Base-by-base conservation (phyloP, 2,888 invertebrate species). In the Norana najaformis region DNA sequence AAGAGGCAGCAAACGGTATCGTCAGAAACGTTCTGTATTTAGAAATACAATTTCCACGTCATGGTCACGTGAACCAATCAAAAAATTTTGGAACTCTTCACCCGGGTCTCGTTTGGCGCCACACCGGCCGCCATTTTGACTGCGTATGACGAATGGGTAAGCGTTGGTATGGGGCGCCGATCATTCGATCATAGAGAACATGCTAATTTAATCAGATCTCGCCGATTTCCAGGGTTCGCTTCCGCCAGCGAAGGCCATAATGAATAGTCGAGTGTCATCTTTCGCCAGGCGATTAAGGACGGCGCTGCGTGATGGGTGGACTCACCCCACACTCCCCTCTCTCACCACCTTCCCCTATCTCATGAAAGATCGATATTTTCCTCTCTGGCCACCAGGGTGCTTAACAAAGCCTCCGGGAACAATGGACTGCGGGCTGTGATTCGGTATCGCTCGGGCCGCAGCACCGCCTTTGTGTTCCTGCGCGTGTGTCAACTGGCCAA, bases 361-460 rank as follows among this genome's bases (percentile, higher is more conserved):
- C 69, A 69, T 30, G 69, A 69, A 69, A n/a, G n/a, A 30, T n/a
- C 3, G 69, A 69, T 69, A 69, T 69, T 69, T n/a, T 69, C n/a
- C 2, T 1, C 23, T 20, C 47, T 23, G 47, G 47, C 69, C n/a
- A n/a, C n/a, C n/a, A n/a, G n/a, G n/a, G n/a, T n/a, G 30, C 69
- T 69, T 69, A 69, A 69, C 69, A 69, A 69, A 69, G 69, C 69
- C 69, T 30, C 69, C 69, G 69, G 69, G 69, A 69, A 69, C 69
- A 69, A 69, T 69, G 69, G 69, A 69, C 69, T 69, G 23, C 23
- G 69, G 69, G 69, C 69, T 69, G 69, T 69, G 69, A 69, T 69
- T 69, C 69, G 69, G 69, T 69, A 6, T 30, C 69, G 30, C 30
- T 11, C 30, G n/a, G 69, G 69, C 69, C 69, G 69, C 69, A 69